Evolutionary conservation across 2,797 vertebrate species (phyloP).

Genomic region (Lepilemur septentrionalis): DNA sequence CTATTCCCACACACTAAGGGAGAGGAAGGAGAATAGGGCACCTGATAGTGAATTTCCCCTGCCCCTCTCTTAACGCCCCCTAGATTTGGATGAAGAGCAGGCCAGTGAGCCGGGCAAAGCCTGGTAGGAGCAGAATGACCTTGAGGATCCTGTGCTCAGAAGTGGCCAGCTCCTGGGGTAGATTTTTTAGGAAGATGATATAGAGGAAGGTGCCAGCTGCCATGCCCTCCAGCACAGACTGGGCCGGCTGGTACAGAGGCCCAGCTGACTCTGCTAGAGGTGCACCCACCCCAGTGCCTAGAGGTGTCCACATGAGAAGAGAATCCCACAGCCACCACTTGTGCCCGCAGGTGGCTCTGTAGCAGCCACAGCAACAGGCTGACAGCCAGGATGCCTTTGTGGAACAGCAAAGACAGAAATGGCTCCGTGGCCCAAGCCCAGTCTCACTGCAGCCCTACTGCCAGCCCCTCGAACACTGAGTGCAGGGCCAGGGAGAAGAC

Average conservation of each 20-base stretch:
- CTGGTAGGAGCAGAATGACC: slow-evolving; percentile 88
- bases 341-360: slow-evolving; percentile 84
- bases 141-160: slow-evolving; percentile 86
- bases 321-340: slow-evolving; percentile 83
- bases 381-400: slow-evolving; percentile 90
- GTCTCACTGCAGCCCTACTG: slow-evolving; percentile 86
- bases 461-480: slow-evolving; percentile 90
- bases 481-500: slow-evolving; percentile 90
- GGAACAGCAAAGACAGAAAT: slow-evolving; percentile 88
- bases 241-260: slow-evolving; percentile 84
- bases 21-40: neutral
- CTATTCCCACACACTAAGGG: neutral
- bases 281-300: slow-evolving; percentile 89
- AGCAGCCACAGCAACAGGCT: slow-evolving; percentile 87
- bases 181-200: slow-evolving; percentile 91
- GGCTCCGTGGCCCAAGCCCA: slow-evolving; percentile 83
- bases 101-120: slow-evolving; percentile 89
- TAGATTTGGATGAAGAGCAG: slow-evolving; percentile 90
- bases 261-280: slow-evolving; percentile 82
- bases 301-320: slow-evolving; percentile 89
- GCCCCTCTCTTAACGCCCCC: slow-evolving; percentile 16
- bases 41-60: neutral
- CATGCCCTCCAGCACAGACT: slow-evolving; percentile 89
- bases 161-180: slow-evolving; percentile 87
- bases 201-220: slow-evolving; percentile 90